Conservation (phyloP, 2,888 invertebrate species). For the Temnothorax rugatulus region DNA sequence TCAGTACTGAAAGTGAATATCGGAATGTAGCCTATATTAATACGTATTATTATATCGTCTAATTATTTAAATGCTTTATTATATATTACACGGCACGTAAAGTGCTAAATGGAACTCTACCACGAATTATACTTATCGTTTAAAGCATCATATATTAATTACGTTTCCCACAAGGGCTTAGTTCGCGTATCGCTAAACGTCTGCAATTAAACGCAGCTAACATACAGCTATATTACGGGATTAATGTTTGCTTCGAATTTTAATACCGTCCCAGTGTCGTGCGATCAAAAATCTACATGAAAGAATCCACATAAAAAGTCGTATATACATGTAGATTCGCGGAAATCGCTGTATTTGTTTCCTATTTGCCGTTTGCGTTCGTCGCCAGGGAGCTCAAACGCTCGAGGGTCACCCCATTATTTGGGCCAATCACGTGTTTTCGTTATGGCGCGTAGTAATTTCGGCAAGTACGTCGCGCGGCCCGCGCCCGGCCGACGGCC, state of each 20-base stretch:
- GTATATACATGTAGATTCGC: not conserved
- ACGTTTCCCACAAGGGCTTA: not conserved
- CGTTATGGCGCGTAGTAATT: no score
- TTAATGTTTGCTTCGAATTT: not conserved
- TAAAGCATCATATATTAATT: not conserved
- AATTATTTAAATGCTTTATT: no score
- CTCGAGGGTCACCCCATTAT: no score
- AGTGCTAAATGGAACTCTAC: not conserved
- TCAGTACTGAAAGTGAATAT: no score
- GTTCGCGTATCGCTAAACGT: not conserved
- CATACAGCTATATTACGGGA: not conserved
- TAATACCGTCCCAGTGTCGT: not conserved
- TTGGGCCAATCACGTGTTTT: no score
- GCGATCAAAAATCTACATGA: not conserved
- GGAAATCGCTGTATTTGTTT: not conserved
- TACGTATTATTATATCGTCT: no score
- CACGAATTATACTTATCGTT: not conserved
- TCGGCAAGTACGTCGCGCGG: no score
- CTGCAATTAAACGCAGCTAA: not conserved
- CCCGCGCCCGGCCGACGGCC: no score
- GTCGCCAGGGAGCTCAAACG: no score
- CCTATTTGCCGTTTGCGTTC: not conserved
- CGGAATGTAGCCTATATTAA: no score
- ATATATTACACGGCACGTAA: no score
- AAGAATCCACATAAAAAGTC: not conserved